Conservation (phyloP, 2,113 vertebrate genomes). For the Erythrocercus mccallii region DNA sequence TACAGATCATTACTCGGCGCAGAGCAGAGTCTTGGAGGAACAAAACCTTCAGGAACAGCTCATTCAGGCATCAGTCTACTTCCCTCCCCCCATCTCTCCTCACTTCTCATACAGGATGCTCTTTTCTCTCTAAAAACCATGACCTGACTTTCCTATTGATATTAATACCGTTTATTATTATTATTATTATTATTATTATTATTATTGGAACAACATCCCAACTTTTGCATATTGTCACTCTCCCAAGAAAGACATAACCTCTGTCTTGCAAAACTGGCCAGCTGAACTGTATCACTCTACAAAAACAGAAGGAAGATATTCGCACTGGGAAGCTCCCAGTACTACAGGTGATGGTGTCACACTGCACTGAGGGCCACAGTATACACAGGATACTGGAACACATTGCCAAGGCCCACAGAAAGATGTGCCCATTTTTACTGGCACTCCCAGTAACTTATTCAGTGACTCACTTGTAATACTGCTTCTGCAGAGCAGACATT, state of each 20-base stretch:
- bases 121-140: neutral
- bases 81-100: neutral
- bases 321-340: neutral
- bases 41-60: neutral
- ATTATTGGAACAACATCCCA: neutral
- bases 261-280: neutral
- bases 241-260: neutral
- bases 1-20: neutral
- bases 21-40: neutral
- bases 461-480: slow-evolving; percentile 93
- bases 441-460: neutral
- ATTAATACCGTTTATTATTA: neutral
- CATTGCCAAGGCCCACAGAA: neutral
- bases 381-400: neutral
- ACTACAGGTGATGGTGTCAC: neutral
- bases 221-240: neutral
- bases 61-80: neutral
- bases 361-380: neutral
- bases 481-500: slow-evolving; percentile 96
- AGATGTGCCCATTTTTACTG: neutral
- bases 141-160: neutral
- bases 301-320: neutral
- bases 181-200: neutral
- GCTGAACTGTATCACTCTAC: neutral
- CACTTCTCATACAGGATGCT: neutral